Conservation (phyloP, 1,140 invertebrate species). For the Lordiphosa clarofinis region DNA sequence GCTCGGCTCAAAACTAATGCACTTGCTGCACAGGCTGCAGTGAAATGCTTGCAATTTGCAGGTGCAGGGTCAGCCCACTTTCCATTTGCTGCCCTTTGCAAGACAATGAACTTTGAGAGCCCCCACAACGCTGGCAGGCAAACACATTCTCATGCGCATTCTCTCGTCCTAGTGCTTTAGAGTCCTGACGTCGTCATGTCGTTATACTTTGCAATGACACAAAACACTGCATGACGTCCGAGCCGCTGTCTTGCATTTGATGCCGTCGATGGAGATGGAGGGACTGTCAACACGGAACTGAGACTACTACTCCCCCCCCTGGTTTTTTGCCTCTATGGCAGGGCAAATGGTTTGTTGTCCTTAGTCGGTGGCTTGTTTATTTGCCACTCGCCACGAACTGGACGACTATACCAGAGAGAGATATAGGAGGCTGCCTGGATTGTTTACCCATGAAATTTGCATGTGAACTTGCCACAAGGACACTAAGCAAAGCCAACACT, state of each 20-base stretch:
- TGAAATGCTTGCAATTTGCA: constrained; percentile 51
- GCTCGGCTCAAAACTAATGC: constrained; percentile 40
- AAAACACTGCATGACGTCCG: constrained; percentile 45
- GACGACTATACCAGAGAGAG: too few species aligned
- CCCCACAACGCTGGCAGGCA: constrained; percentile 6
- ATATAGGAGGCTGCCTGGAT: too few species aligned
- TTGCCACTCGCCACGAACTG: too few species aligned
- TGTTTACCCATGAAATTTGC: too few species aligned
- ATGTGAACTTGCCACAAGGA: too few species aligned
- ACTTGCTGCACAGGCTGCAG: constrained; percentile 24
- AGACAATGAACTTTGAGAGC: constrained; percentile 53
- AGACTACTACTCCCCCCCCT: too few species aligned
- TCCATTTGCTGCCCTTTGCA: constrained; percentile 40
- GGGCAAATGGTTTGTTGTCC: too few species aligned
- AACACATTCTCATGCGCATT: too few species aligned
- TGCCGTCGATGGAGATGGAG: constrained; percentile 56
- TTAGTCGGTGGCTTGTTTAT: too few species aligned
- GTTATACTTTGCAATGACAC: constrained; percentile 32
- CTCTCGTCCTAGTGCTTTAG: neutral
- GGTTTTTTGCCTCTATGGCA: too few species aligned
- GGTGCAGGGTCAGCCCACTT: constrained; percentile 1
- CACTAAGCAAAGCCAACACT: too few species aligned
- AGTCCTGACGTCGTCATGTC: constrained; percentile 31
- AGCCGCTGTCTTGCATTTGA: constrained; percentile 35
- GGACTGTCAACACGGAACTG: constrained; percentile 17